phyloP scores from a whole-genome alignment of 92 coral and sea anemone genomes.

The Micromussa lordhowensis region DNA sequence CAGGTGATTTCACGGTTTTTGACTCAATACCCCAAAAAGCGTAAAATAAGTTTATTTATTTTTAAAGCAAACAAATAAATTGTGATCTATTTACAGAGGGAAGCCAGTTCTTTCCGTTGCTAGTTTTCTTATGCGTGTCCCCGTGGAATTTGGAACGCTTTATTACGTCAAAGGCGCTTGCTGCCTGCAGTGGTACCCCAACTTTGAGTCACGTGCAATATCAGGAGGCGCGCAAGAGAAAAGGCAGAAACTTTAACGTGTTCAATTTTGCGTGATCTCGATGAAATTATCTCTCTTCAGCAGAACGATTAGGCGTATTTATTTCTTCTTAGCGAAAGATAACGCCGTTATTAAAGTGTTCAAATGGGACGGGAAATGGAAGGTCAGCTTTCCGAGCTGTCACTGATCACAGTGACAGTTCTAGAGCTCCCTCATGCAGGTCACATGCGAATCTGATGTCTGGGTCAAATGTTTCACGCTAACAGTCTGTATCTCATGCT shows the following conservation, averaged over 20 bases:
- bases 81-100: not conserved
- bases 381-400: slow-evolving; percentile 13
- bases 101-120: not conserved
- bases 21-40: not conserved
- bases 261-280: slow-evolving; percentile 27
- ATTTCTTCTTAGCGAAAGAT: slow-evolving; percentile 37
- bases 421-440: not conserved
- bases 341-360: slow-evolving; percentile 28
- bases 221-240: not conserved
- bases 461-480: slow-evolving; percentile 26
- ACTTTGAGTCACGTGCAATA: not conserved
- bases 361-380: slow-evolving; percentile 19
- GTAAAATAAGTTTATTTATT: not conserved
- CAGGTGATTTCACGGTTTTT: not conserved
- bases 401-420: slow-evolving; percentile 25
- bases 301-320: slow-evolving; percentile 24
- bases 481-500: slow-evolving; percentile 16
- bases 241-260: not conserved
- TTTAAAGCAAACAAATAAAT: not conserved
- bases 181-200: not conserved
- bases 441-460: slow-evolving; percentile 19
- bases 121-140: not conserved
- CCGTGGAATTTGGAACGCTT: not conserved
- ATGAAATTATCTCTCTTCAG: slow-evolving; percentile 34
- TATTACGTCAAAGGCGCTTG: not conserved